phyloP scores from a whole-genome alignment of 2,888 invertebrate species.

The Steinernema carpocapsae region DNA sequence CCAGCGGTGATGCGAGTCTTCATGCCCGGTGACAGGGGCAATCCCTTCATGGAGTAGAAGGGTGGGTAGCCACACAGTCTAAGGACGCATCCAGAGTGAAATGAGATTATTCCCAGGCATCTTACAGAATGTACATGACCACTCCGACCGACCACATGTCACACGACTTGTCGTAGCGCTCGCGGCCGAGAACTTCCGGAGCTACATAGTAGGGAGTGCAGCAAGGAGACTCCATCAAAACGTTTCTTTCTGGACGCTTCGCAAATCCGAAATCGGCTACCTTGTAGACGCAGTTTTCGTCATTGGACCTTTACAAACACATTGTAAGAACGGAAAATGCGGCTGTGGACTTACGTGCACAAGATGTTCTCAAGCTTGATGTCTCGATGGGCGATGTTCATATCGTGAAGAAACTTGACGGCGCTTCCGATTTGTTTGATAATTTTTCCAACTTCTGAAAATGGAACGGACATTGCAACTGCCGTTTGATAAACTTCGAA shows the following conservation, averaged over 20 bases:
- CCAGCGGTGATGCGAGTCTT: conserved; percentile 91
- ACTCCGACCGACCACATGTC: conserved; percentile 97
- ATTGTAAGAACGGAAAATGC: neutral
- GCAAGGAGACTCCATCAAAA: conserved; percentile 94
- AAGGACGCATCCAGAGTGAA: conserved; percentile 43
- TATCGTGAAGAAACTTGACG: conserved; percentile 88
- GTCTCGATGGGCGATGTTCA: conserved; percentile 80
- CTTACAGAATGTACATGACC: conserved; percentile 95
- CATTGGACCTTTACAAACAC: conserved; percentile 70
- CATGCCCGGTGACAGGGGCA: conserved; percentile 98
- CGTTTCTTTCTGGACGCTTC: conserved; percentile 80
- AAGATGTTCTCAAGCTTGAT: conserved; percentile 82
- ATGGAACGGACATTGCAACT: neutral
- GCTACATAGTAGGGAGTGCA: conserved; percentile 98
- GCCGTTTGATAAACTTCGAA: conserved; percentile 21
- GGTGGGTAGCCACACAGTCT: conserved; percentile 95
- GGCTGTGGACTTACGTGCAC: conserved; percentile 74
- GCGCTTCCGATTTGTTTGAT: conserved; percentile 96
- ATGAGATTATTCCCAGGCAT: conserved; percentile 51
- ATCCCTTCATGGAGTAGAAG: conserved; percentile 95
- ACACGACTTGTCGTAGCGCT: conserved; percentile 97
- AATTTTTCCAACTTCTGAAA: conserved; percentile 85
- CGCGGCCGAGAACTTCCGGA: conserved; percentile 82
- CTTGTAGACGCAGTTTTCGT: conserved; percentile 83
- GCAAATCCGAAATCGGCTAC: conserved; percentile 99